Conservation (phyloP, 2,113 vertebrate genomes). For the Aspidoscelis tigris region DNA sequence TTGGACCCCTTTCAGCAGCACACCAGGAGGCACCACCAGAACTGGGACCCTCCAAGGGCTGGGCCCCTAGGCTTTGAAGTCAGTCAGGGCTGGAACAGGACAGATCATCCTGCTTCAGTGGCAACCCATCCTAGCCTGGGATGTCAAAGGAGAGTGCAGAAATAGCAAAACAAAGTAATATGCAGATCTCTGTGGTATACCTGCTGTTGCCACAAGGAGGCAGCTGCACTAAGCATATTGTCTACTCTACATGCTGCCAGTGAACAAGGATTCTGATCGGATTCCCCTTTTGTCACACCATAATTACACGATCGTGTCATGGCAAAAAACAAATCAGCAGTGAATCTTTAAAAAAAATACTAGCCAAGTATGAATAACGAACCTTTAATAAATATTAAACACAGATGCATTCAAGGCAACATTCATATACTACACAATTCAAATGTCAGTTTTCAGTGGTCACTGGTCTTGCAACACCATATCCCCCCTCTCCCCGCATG, state of each 20-base stretch:
- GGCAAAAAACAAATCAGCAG: neutral
- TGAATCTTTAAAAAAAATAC: neutral
- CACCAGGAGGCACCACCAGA: too few species aligned
- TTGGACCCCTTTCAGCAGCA: too few species aligned
- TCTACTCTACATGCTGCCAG: neutral
- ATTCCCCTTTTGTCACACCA: neutral
- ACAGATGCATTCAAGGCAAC: neutral
- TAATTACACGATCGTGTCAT: neutral
- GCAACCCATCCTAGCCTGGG: too few species aligned
- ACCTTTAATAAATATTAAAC: slow-evolving; percentile 21
- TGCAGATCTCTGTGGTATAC: neutral
- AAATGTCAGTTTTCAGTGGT: neutral
- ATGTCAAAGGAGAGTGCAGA: too few species aligned
- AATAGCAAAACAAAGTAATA: too few species aligned
- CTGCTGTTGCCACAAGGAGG: slow-evolving; percentile 6
- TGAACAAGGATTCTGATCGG: neutral
- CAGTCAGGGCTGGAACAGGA: too few species aligned
- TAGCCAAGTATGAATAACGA: neutral
- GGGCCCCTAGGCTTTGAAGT: too few species aligned
- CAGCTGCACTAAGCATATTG: neutral
- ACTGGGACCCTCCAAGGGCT: too few species aligned
- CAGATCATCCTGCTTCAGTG: neutral
- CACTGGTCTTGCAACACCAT: neutral
- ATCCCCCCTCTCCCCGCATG: too few species aligned
- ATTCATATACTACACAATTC: neutral